phyloP scores from a whole-genome alignment of 2,888 invertebrate genomes.

The Fragum sueziense region DNA sequence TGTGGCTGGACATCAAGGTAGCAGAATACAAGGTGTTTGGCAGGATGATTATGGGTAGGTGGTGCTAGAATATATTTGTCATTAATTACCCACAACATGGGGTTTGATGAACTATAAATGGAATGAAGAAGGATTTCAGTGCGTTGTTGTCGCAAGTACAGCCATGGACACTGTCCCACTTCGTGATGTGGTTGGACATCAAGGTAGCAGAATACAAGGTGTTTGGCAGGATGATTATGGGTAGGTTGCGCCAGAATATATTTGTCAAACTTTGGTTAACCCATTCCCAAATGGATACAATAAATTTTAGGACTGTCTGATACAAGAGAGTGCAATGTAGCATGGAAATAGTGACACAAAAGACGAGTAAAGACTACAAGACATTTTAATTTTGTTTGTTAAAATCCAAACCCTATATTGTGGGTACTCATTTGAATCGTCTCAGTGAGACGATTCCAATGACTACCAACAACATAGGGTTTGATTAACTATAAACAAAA shows the following conservation, averaged over 20 bases:
- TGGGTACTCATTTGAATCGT: background rate
- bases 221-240: conserved; percentile 65
- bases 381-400: background rate
- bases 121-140: conserved; percentile 61
- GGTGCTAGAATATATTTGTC: no score
- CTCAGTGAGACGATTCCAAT: background rate
- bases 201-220: conserved; percentile 69
- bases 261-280: no score
- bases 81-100: no score
- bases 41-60: conserved; percentile 65
- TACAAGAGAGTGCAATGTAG: no score
- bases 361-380: no score
- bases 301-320: no score
- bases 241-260: no score
- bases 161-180: conserved; percentile 64
- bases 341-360: no score
- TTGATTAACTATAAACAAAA: no score
- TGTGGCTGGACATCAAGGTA: conserved; percentile 68
- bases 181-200: conserved; percentile 67
- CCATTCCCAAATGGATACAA: no score
- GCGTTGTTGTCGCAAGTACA: conserved; percentile 60
- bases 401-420: background rate
- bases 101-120: no score
- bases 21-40: conserved; percentile 68
- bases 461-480: no score